Evolutionary conservation across 92 coral and sea anemone species (phyloP).

Genomic region (Diadumene lineata): DNA sequence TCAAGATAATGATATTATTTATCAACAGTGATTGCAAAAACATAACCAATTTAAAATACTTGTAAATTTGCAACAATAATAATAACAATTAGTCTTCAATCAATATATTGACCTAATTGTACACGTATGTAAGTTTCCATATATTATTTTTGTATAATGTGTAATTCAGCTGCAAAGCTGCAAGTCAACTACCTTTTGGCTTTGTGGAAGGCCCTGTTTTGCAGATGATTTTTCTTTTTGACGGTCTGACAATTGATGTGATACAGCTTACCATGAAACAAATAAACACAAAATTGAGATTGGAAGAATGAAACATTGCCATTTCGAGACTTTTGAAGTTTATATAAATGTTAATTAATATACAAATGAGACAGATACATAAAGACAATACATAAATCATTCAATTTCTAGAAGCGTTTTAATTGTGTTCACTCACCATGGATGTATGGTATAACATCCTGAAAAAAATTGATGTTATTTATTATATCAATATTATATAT

Average conservation of each 20-base stretch:
- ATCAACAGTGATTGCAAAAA: too few species aligned
- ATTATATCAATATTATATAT: neutral
- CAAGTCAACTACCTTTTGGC: too few species aligned
- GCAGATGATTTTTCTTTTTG: conserved; percentile 56
- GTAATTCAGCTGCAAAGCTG: too few species aligned
- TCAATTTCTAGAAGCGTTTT: neutral
- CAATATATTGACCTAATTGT: too few species aligned
- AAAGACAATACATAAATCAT: neutral
- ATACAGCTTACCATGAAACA: conserved; percentile 16
- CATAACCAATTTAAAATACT: too few species aligned
- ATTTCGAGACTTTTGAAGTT: neutral
- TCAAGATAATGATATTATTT: neutral
- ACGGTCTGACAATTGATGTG: conserved; percentile 55
- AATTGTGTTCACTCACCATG: conserved; percentile 31
- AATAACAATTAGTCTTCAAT: too few species aligned
- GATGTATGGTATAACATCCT: conserved; percentile 36
- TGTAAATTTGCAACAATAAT: too few species aligned
- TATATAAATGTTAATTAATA: neutral
- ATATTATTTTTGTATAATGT: too few species aligned
- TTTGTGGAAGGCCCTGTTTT: conserved; percentile 33
- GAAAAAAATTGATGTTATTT: conserved; percentile 1
- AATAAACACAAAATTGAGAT: neutral
- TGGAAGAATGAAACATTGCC: neutral
- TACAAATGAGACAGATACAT: neutral
- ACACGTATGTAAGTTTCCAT: too few species aligned